phyloP scores from a whole-genome alignment of 2,888 invertebrate species.

The Tortrix viridana region DNA sequence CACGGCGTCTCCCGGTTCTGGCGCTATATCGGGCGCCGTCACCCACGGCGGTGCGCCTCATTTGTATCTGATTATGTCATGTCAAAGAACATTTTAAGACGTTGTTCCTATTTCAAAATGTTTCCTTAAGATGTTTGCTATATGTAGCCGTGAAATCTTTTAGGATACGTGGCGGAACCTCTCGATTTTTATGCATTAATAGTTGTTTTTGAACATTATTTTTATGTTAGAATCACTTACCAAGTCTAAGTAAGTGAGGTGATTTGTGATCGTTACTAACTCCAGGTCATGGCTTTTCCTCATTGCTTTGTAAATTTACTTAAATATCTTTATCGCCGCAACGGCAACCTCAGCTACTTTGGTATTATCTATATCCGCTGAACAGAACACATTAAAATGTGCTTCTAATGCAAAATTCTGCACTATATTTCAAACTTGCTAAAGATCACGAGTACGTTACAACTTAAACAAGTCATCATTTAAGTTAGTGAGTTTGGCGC shows the following conservation, averaged over 20 bases:
- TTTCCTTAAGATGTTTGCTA: neutral
- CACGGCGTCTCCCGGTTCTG: constrained; percentile 1
- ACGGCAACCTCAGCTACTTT: too few species aligned
- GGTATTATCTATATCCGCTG: too few species aligned
- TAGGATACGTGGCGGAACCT: too few species aligned
- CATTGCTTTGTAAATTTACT: too few species aligned
- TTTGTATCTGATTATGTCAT: constrained; percentile 22
- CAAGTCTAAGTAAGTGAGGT: too few species aligned
- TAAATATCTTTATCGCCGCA: too few species aligned
- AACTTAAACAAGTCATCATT: constrained; percentile 2
- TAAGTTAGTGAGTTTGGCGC: constrained; percentile 1
- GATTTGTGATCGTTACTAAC: too few species aligned
- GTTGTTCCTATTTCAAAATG: neutral
- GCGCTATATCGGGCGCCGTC: constrained; percentile 1
- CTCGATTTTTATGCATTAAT: too few species aligned
- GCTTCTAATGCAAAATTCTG: neutral
- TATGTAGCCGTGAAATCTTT: too few species aligned
- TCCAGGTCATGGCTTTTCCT: too few species aligned
- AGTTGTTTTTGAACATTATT: too few species aligned
- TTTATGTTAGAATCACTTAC: too few species aligned
- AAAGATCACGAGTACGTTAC: neutral
- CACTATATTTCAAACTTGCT: neutral
- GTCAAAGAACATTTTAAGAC: constrained; percentile 5
- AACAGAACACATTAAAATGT: neutral
- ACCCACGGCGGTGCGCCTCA: constrained; percentile 4